A percentile compares a stretch with the other conserved stretches of the same genome.
These are phyloP conservation scores for Spongia lamella DNA, from an alignment of 37 sponge, comb jelly and placozoan species.

Conservation along the genomic window DNA sequence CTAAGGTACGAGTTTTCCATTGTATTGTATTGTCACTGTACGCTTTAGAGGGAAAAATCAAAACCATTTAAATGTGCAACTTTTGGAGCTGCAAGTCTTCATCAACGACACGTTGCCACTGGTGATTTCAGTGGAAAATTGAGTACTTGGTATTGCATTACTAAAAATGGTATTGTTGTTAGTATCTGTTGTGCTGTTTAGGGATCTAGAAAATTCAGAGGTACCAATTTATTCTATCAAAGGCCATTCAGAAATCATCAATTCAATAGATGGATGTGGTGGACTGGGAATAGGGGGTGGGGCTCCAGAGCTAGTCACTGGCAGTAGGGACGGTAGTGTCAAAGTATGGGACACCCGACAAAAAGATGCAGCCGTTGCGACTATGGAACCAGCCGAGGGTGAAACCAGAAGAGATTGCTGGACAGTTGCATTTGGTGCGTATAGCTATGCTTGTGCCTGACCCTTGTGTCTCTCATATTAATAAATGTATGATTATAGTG, in stretches of 20 bases:
- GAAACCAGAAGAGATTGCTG: conserved; percentile 95
- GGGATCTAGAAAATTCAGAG: conserved; percentile 84
- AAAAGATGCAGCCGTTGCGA: conserved; percentile 88
- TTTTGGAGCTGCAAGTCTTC: conserved; percentile 89
- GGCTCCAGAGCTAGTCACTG: conserved; percentile 98
- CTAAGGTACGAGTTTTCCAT: conserved; percentile 55
- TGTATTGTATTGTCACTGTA: neutral
- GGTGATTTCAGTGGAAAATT: conserved; percentile 93
- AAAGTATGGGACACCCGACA: conserved; percentile 98
- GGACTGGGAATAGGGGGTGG: conserved; percentile 99
- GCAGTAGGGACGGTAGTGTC: conserved; percentile 95
- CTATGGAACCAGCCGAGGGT: conserved; percentile 95
- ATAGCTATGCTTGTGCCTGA: too few relatives aligned
- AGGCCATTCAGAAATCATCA: conserved; percentile 86
- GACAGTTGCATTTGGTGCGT: conserved; percentile 91
- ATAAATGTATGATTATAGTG: too few relatives aligned
- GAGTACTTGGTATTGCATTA: conserved; percentile 75
- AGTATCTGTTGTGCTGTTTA: neutral
- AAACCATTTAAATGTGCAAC: conserved; percentile 93
- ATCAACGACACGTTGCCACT: conserved; percentile 90
- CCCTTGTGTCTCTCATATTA: too few relatives aligned
- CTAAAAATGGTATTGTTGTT: neutral
- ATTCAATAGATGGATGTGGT: conserved; percentile 91
- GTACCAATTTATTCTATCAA: conserved; percentile 87
- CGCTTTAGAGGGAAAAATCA: conserved; percentile 81